phyloP scores from a whole-genome alignment of 2,113 vertebrate species.

The Hemibagrus wyckioides region DNA sequence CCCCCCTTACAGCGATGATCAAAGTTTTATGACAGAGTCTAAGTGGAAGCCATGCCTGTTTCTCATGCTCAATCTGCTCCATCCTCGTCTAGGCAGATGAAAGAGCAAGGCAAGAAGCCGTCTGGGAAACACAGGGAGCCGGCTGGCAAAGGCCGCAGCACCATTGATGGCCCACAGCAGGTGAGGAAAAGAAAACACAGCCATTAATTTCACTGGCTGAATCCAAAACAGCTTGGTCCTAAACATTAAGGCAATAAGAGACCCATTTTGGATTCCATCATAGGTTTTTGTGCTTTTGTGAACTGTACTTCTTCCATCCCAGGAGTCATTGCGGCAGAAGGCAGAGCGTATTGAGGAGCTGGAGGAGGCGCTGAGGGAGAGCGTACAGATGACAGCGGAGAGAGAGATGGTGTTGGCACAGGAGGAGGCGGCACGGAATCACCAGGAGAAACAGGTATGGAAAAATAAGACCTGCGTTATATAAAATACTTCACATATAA shows the following conservation, averaged over 20 bases:
- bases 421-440: slow-evolving; percentile 92
- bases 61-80: slow-evolving; percentile 22
- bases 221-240: background rate
- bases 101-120: slow-evolving; percentile 95
- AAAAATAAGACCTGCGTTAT: background rate
- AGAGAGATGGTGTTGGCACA: slow-evolving; percentile 98
- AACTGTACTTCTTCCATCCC: slow-evolving; percentile 43
- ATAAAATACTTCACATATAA: background rate
- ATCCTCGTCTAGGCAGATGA: slow-evolving; percentile 82
- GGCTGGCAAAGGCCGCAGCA: slow-evolving; percentile 94
- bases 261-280: background rate
- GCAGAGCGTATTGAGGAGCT: slow-evolving; percentile 96
- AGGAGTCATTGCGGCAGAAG: slow-evolving; percentile 94
- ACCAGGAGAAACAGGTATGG: slow-evolving; percentile 95
- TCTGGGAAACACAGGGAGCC: slow-evolving; percentile 97
- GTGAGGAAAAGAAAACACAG: slow-evolving; percentile 65
- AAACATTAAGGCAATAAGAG: background rate
- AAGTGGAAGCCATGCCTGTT: background rate
- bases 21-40: background rate
- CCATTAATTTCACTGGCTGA: background rate
- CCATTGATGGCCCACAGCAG: slow-evolving; percentile 90
- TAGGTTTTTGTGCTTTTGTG: background rate
- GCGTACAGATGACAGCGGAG: slow-evolving; percentile 98
- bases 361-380: slow-evolving; percentile 97
- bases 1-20: background rate